Evolutionary conservation across 2,888 invertebrate genomes (phyloP), one percentile per base, ranked within the genome.

Genomic region (Pinctada fucata): DNA sequence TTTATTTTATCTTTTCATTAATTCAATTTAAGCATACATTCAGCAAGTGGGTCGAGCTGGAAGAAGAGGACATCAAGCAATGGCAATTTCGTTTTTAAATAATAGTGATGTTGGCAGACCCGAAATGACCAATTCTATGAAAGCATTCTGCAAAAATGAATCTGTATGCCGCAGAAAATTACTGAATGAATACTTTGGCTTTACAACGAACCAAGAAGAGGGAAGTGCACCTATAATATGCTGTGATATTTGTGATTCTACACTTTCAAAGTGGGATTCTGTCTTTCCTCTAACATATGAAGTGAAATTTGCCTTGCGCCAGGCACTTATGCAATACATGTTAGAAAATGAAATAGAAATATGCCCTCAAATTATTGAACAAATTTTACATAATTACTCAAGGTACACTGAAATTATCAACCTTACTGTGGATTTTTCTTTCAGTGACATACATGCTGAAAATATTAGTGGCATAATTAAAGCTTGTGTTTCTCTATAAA

Each of bases 31-130:
- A 77, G 72, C 67, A 49, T 77, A 77, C 66, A 66, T 50, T 47
- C 78, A 78, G 68, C 73, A 78, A 63, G 58, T 78, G 31, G 78
- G 74, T 31, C 47, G 78, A 10, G 69, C 64, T 16, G 73, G 78
- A 58, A 67, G 74, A 58, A 63, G 49, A 51, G 78, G 74, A 10
- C 49, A 68, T 48, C 49, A 68, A 48, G 73, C 74, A 50, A 16
- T 49, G 10, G 70, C 74, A 49, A 58, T 74, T 63, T n/a, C 63
- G 10, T 78, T 72, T 58, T 78, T 31, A 49, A 78, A 78, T 47
- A 78, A 68, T 6, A 63, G 68, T 63, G 78, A 78, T 51, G n/a
- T 69, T 5, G 73, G 72, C 13, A 72, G 64, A 31, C 67, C 64
- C n/a, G 63, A 51, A 49, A 78, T 78, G 74, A 69, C 16, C 13